Base-by-base conservation (phyloP, 2,113 vertebrate genomes). In the Daboia siamensis region DNA sequence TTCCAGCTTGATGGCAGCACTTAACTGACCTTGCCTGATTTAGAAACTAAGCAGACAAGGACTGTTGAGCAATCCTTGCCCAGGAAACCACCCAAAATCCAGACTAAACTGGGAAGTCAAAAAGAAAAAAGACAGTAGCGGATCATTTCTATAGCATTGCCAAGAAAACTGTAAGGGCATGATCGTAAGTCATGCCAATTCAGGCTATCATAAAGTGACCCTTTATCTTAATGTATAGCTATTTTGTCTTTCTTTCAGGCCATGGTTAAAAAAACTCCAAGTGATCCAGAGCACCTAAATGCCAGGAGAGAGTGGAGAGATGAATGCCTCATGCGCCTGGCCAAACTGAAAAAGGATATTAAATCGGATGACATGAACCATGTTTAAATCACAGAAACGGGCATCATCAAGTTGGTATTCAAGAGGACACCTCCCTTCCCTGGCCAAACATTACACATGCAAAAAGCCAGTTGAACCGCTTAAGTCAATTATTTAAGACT, bases 281-380 rank as follows among this genome's bases (percentile, higher is more conserved):
- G 87, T 88, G 97, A 98, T 92, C 97, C 97, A 3, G 97, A 98
- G 95, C 97, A 96, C 94, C 97, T 99, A 88, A 97, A 97, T 64
- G 97, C 98, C 94, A 97, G 98, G 90, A 98, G 98, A 92, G 97
- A 98, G 92, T 98, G 98, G 97, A 97, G 99, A 94, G 98, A 99
- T 87, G 96, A 98, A 20, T 98, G 98, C 94, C 98, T 99, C 44
- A 96, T 97, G 94, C 95, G 91, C 87, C 97, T 99, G 39, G 96
- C 98, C 95, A 97, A 98, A 90, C 94, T 99, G 95, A 99, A 99
- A 96, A 96, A 97, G 52, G 96, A 97, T 94, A 95, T 96, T 90
- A 96, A 97, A 61, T 92, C 95, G 85, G 92, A 97, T 97, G 91
- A 97, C 13, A 1, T 94, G 86, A 69, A 92, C 59, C 29, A 88